Evolutionary conservation across 1,140 invertebrate genomes (phyloP).

Genomic region (Galleria mellonella): DNA sequence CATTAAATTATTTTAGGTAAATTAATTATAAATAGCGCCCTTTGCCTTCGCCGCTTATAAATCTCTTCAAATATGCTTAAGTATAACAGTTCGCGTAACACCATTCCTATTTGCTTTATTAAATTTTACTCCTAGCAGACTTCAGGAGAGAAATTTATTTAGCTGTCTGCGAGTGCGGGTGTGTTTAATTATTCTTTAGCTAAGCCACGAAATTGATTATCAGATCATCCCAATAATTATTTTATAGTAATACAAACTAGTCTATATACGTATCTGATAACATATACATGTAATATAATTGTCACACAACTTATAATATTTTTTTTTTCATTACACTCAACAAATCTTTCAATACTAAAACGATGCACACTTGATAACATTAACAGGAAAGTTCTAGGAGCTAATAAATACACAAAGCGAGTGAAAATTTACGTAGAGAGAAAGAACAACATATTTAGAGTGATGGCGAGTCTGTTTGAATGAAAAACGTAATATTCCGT

Average conservation of each 20-base stretch:
- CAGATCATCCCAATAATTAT: conserved; percentile 1
- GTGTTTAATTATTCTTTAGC: conserved; percentile 29
- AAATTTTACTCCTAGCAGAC: conserved; percentile 38
- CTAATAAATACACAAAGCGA: too few species aligned
- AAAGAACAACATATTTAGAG: too few species aligned
- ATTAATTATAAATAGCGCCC: conserved; percentile 31
- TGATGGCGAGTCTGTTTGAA: conserved; percentile 1
- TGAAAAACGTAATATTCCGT: conserved; percentile 25
- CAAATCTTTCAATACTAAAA: too few species aligned
- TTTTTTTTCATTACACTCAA: too few species aligned
- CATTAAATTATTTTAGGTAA: conserved; percentile 20
- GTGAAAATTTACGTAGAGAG: too few species aligned
- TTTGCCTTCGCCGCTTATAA: conserved; percentile 19
- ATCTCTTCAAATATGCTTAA: conserved; percentile 39
- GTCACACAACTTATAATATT: too few species aligned
- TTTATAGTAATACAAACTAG: too few species aligned
- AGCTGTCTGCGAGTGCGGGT: conserved; percentile 29
- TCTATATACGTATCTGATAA: too few species aligned
- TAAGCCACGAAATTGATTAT: conserved; percentile 32
- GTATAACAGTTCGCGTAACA: conserved; percentile 28
- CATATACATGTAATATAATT: too few species aligned
- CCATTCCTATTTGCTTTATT: conserved; percentile 47
- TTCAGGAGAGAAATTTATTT: conserved; percentile 40
- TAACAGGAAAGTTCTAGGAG: too few species aligned
- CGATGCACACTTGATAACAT: too few species aligned